Evolutionary conservation across 2,113 vertebrate species (phyloP).

Genomic region (Rhinogobius similis): DNA sequence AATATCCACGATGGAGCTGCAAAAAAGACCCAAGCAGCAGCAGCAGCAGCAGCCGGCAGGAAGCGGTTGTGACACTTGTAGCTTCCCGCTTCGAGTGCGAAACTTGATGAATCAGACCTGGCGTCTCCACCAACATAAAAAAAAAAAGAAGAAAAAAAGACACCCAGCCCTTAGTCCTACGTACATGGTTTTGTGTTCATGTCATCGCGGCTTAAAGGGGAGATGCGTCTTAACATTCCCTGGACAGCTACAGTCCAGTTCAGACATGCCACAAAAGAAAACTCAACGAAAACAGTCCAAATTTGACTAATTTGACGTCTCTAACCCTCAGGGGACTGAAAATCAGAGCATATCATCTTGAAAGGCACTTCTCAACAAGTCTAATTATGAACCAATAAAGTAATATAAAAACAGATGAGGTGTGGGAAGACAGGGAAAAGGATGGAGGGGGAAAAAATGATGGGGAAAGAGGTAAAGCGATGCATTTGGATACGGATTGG

Average conservation of each 20-base stretch:
- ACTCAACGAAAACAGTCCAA: neutral
- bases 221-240: constrained; percentile 44
- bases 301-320: constrained; percentile 5
- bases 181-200: constrained; percentile 23
- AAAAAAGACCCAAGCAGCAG: constrained; percentile 28
- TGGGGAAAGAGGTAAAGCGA: neutral
- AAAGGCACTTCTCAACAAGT: neutral
- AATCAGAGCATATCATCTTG: neutral
- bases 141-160: neutral
- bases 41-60: constrained; percentile 24
- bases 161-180: constrained; percentile 12
- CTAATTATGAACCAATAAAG: neutral
- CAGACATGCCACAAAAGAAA: constrained; percentile 23
- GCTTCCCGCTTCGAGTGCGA: constrained; percentile 59
- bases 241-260: constrained; percentile 37
- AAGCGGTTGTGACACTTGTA: constrained; percentile 61
- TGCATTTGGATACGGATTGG: neutral
- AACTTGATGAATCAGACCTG: constrained; percentile 71
- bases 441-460: neutral
- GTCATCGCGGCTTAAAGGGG: constrained; percentile 24
- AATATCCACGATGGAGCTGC: neutral
- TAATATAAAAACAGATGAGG: neutral
- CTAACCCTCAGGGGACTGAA: neutral
- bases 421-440: neutral
- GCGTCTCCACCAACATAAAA: constrained; percentile 24